Conservation (phyloP, 2,888 invertebrate species). For the Acleris sparsana region DNA sequence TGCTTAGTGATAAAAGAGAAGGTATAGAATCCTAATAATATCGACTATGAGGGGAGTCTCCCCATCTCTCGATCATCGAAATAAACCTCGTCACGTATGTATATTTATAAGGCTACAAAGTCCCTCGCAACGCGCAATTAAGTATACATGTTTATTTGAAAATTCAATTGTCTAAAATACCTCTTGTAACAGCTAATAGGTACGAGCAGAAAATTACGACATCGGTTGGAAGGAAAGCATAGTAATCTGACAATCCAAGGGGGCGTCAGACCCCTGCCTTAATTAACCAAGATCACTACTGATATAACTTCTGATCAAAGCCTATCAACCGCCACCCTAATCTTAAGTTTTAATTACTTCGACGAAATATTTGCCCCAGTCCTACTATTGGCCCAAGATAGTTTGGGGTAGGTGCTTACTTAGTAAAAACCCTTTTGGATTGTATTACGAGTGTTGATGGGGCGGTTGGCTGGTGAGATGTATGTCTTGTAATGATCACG, state of each 20-base stretch:
- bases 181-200: conserved; percentile 9
- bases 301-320: conserved; percentile 41
- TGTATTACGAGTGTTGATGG: background rate
- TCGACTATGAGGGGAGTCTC: no score
- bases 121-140: background rate
- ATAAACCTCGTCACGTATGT: no score
- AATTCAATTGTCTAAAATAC: conserved; percentile 6
- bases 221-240: conserved; percentile 20
- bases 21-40: no score
- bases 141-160: conserved; percentile 18
- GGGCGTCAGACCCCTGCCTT: conserved; percentile 37
- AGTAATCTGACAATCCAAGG: conserved; percentile 33
- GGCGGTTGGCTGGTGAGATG: background rate
- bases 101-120: no score
- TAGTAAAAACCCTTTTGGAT: conserved; percentile 12
- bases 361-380: conserved; percentile 37
- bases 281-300: conserved; percentile 39
- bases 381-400: conserved; percentile 29
- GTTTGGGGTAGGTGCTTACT: conserved; percentile 9
- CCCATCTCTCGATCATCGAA: no score
- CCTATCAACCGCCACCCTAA: conserved; percentile 38
- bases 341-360: conserved; percentile 42
- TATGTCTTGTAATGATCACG: background rate
- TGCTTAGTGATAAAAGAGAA: no score
- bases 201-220: conserved; percentile 17